Conservation (phyloP, 2,113 vertebrate species). For the Actenoides hombroni region DNA sequence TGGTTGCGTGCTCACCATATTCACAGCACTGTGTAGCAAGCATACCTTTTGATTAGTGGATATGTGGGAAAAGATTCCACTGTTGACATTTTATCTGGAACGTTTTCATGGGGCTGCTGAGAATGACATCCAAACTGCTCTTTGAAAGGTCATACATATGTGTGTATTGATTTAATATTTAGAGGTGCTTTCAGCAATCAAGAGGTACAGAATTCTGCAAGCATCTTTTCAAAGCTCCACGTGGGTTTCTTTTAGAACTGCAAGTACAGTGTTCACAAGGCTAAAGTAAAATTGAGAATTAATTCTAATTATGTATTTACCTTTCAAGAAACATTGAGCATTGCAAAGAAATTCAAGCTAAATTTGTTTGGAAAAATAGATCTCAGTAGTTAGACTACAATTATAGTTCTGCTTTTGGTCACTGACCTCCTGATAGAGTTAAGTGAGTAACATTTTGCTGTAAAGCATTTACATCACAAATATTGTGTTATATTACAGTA, state of each 20-base stretch:
- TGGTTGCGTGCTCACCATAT: not conserved
- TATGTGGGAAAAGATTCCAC: not conserved
- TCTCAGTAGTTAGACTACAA: not conserved
- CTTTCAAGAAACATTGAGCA: not conserved
- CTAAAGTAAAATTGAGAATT: not conserved
- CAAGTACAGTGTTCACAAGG: not conserved
- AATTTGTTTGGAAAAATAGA: not conserved
- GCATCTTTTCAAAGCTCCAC: not conserved
- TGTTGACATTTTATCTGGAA: constrained; percentile 41
- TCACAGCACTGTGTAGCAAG: not conserved
- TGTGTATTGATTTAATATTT: constrained; percentile 50
- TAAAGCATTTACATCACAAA: not conserved
- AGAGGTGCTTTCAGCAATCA: constrained; percentile 49
- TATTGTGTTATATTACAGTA: not conserved
- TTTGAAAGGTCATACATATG: constrained; percentile 22
- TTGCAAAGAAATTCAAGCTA: not conserved
- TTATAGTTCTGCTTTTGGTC: not conserved
- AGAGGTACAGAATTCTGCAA: not conserved
- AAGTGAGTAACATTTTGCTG: not conserved
- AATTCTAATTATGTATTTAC: not conserved
- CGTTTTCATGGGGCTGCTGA: not conserved
- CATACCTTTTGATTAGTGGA: not conserved
- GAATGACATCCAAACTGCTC: not conserved
- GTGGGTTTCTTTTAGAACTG: not conserved
- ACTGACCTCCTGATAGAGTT: not conserved